Conservation (phyloP, 2,113 vertebrate species). For the Mastomys natalensis region DNA sequence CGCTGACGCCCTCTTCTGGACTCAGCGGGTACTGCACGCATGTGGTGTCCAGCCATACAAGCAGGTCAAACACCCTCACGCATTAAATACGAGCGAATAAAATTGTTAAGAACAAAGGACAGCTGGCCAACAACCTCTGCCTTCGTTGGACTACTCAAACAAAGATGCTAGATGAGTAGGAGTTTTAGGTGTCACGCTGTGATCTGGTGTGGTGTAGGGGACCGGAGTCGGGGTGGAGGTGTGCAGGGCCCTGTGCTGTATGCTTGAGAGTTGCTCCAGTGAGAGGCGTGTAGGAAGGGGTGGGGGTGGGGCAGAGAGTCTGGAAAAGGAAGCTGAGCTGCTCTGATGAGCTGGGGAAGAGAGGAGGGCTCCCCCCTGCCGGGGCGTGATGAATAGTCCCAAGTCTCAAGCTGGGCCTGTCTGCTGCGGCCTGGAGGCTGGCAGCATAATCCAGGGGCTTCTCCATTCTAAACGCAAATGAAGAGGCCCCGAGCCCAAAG, state of each 20-base stretch:
- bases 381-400: slow-evolving; percentile 90
- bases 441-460: slow-evolving; percentile 88
- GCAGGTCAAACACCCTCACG: neutral
- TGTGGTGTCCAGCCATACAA: neutral
- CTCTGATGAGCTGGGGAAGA: slow-evolving; percentile 83
- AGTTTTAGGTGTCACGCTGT: neutral
- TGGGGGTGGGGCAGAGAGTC: slow-evolving; percentile 62
- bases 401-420: slow-evolving; percentile 88
- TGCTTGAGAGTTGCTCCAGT: neutral
- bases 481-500: slow-evolving; percentile 84
- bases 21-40: neutral
- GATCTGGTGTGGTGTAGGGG: neutral
- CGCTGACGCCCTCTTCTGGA: neutral
- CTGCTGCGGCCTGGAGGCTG: slow-evolving; percentile 86
- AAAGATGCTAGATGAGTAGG: neutral
- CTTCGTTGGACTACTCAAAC: neutral
- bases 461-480: slow-evolving; percentile 89
- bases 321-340: slow-evolving; percentile 48
- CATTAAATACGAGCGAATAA: neutral
- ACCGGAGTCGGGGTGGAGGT: neutral
- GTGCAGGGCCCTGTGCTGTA: neutral
- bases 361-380: slow-evolving; percentile 90
- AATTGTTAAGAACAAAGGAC: slow-evolving; percentile 22
- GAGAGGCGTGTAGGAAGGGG: neutral
- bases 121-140: neutral